phyloP scores from a whole-genome alignment of 2,888 invertebrate species.

The Blastobasis adustella region DNA sequence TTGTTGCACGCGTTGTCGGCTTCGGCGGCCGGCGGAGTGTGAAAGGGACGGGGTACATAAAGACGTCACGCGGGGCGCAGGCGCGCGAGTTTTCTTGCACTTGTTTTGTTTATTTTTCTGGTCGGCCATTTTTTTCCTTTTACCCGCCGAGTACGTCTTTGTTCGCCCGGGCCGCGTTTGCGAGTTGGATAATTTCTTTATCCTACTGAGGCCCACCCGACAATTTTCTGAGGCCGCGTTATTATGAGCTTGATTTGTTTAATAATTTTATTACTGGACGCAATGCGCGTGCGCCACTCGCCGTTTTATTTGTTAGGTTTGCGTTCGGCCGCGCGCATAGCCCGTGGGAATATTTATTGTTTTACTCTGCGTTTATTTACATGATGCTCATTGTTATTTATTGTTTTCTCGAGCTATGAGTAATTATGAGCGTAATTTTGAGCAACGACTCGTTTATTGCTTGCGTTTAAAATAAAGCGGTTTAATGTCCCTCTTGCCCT shows the following conservation, averaged over 20 bases:
- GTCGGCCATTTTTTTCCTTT: conserved; percentile 46
- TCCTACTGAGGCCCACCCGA: conserved; percentile 60
- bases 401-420: neutral
- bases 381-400: neutral
- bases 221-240: conserved; percentile 68
- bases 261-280: conserved; percentile 71
- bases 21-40: conserved; percentile 33
- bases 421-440: neutral
- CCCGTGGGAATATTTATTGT: conserved; percentile 16
- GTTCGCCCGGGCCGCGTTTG: conserved; percentile 57
- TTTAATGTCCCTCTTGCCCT: no score
- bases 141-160: conserved; percentile 66
- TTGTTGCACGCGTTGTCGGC: conserved; percentile 30
- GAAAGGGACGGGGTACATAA: conserved; percentile 62
- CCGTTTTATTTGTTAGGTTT: conserved; percentile 45
- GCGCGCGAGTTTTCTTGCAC: conserved; percentile 71
- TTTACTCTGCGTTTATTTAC: neutral
- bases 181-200: conserved; percentile 74
- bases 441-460: neutral
- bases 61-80: conserved; percentile 70
- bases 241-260: conserved; percentile 73
- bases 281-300: conserved; percentile 21
- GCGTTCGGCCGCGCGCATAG: conserved; percentile 28
- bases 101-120: conserved; percentile 69
- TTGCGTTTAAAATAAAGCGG: no score